phyloP scores from a whole-genome alignment of 2,888 invertebrate species.

The Erebia aethiops region DNA sequence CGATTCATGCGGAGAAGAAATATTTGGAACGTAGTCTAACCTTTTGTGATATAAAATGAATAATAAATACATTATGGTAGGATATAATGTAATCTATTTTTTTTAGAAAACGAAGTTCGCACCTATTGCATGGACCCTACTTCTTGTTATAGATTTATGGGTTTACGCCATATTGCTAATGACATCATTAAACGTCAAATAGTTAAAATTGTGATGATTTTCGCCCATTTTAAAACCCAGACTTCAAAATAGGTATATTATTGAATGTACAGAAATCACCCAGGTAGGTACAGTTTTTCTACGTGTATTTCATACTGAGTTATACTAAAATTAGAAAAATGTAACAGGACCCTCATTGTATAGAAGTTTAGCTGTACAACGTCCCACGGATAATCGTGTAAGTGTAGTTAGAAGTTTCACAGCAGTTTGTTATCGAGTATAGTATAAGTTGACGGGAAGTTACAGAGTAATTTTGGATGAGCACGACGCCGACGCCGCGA shows the following conservation, averaged over 20 bases:
- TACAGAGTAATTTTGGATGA: conserved; percentile 55
- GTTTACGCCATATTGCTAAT: too few species aligned
- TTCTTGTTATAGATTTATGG: too few species aligned
- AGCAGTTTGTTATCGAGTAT: conserved; percentile 56
- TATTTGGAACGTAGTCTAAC: not conserved
- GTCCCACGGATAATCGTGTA: conserved; percentile 49
- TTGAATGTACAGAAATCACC: too few species aligned
- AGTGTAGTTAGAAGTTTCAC: conserved; percentile 60
- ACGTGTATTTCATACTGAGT: too few species aligned
- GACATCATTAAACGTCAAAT: too few species aligned
- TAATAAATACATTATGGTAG: too few species aligned
- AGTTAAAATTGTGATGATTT: too few species aligned
- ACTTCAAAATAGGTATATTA: too few species aligned
- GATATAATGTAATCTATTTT: not conserved
- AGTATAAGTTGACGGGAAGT: conserved; percentile 54
- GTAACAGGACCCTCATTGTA: not conserved
- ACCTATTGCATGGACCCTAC: too few species aligned
- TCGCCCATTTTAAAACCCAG: too few species aligned
- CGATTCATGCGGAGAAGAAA: conserved; percentile 35
- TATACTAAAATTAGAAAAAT: not conserved
- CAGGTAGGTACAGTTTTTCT: too few species aligned
- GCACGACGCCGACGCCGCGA: conserved; percentile 47
- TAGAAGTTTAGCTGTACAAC: conserved; percentile 33
- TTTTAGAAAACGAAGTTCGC: too few species aligned
- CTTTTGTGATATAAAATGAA: not conserved